Conservation (phyloP, 2,113 vertebrate species). For the Callocephalon fimbriatum region DNA sequence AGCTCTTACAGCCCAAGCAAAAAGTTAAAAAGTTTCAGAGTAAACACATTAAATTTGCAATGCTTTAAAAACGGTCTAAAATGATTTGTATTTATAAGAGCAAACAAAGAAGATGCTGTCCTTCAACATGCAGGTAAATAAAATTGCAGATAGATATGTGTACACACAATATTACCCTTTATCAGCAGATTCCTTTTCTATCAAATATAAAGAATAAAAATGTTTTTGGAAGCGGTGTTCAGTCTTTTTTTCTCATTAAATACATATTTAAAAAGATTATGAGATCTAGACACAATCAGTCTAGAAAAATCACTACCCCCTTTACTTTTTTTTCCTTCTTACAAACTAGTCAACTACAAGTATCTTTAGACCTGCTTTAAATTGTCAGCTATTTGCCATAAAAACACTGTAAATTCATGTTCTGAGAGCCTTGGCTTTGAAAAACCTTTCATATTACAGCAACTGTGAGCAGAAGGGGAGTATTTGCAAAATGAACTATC, state of each 20-base stretch:
- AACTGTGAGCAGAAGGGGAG: neutral
- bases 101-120: neutral
- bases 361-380: neutral
- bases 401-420: neutral
- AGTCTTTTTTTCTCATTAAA: neutral
- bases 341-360: neutral
- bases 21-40: neutral
- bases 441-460: neutral
- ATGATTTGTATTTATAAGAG: neutral
- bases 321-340: neutral
- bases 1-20: constrained; percentile 13
- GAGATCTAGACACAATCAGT: neutral
- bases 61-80: neutral
- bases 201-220: neutral
- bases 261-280: neutral
- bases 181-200: constrained; percentile 11
- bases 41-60: constrained; percentile 10
- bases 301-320: neutral
- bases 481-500: neutral
- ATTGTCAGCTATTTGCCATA: neutral
- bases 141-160: neutral
- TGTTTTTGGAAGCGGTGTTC: neutral
- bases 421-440: neutral
- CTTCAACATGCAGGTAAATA: constrained; percentile 33
- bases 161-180: neutral